These are phyloP conservation scores for Tipula vernalis DNA, from an alignment of 2,888 invertebrate genomes.

Conservation along the genomic window DNA sequence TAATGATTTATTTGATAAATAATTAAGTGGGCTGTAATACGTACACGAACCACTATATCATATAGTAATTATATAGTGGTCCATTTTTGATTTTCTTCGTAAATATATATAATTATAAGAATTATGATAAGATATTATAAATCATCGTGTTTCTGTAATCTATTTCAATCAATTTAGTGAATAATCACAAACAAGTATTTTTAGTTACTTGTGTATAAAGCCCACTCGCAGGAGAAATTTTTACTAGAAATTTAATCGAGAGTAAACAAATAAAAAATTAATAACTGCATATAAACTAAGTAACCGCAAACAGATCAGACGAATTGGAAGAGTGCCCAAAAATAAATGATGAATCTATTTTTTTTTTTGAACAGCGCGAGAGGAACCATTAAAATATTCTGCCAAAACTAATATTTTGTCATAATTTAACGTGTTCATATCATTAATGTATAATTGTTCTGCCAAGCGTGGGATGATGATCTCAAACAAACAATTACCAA, in stretches of 20 bases:
- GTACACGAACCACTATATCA: neutral
- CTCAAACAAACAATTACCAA: neutral
- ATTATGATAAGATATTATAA: conserved; percentile 1
- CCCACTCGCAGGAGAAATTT: neutral
- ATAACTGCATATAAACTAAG: neutral
- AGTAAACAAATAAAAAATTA: neutral
- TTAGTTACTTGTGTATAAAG: neutral
- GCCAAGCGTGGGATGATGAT: neutral
- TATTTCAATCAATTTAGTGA: neutral
- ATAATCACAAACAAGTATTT: neutral
- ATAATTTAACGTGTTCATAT: neutral
- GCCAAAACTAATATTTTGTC: neutral
- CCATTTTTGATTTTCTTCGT: neutral
- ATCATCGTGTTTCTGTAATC: neutral
- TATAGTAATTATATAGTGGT: neutral
- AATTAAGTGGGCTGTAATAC: neutral
- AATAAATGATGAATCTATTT: neutral
- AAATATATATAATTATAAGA: neutral
- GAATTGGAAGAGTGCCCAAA: neutral
- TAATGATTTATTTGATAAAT: neutral
- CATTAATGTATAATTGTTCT: neutral
- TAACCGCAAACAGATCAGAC: neutral
- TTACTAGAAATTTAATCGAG: neutral
- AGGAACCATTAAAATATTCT: neutral
- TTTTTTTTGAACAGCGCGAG: neutral